Conservation (phyloP, 1,140 invertebrate genomes). For the Cherax destructor region DNA sequence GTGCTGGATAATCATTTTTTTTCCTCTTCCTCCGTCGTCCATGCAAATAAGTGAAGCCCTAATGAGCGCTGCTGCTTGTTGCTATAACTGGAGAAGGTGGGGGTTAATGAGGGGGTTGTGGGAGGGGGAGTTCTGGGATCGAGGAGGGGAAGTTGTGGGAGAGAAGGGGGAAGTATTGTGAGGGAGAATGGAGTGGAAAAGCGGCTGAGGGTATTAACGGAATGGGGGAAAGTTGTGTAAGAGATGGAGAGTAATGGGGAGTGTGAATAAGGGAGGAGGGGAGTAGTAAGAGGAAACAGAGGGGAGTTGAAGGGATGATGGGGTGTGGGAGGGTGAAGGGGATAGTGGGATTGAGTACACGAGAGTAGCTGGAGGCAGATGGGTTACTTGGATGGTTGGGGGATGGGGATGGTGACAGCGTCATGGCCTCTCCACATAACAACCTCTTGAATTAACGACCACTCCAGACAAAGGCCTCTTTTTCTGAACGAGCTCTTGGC, state of each 20-base stretch:
- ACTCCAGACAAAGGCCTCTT: conserved; percentile 46
- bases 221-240: no score
- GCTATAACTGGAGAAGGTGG: neutral
- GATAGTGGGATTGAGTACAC: neutral
- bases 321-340: neutral
- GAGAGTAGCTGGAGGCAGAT: no score
- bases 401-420: neutral
- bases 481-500: conserved; percentile 19
- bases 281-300: neutral
- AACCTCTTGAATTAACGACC: conserved; percentile 49
- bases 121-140: neutral
- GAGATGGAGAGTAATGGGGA: neutral
- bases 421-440: conserved; percentile 42
- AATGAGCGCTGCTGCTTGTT: neutral
- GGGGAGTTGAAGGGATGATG: neutral
- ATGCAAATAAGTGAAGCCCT: neutral
- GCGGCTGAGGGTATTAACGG: no score
- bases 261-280: neutral
- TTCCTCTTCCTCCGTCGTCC: neutral
- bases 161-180: no score
- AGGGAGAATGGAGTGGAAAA: no score
- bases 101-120: neutral
- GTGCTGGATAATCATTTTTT: neutral
- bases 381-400: no score
- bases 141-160: neutral